Evolutionary conservation across 2,888 invertebrate genomes (phyloP).

Genomic region (Eupeodes luniger): DNA sequence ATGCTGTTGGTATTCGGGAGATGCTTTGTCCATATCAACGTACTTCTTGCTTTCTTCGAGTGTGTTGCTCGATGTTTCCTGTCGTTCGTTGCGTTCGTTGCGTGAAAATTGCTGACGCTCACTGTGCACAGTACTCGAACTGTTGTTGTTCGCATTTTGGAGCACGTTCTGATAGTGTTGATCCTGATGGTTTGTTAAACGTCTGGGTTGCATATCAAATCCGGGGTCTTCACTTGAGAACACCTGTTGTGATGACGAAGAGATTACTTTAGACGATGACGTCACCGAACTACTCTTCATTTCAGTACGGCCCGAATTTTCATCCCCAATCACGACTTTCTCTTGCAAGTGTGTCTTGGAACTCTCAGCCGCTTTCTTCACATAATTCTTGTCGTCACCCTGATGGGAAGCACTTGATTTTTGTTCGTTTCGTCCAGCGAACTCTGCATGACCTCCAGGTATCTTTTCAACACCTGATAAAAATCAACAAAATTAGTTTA

Average conservation of each 20-base stretch:
- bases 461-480: constrained; percentile 86
- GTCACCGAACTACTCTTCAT: constrained; percentile 82
- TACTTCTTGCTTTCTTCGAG: constrained; percentile 82
- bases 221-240: constrained; percentile 73
- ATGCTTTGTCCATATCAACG: constrained; percentile 83
- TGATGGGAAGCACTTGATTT: constrained; percentile 85
- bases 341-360: constrained; percentile 85
- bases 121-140: constrained; percentile 34
- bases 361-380: constrained; percentile 84
- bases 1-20: constrained; percentile 82
- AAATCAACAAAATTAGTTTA: not conserved
- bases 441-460: constrained; percentile 88
- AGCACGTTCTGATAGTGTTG: constrained; percentile 53
- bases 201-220: constrained; percentile 48
- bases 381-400: constrained; percentile 86
- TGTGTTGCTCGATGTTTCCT: constrained; percentile 77
- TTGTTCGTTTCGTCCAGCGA: constrained; percentile 87
- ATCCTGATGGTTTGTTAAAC: constrained; percentile 54
- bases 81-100: constrained; percentile 79
- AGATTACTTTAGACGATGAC: constrained; percentile 81
- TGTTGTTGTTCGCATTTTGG: constrained; percentile 32
- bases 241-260: constrained; percentile 80
- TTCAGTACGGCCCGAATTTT: constrained; percentile 84
- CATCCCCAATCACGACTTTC: constrained; percentile 85
- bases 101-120: constrained; percentile 79